Conservation (phyloP, 2,797 vertebrate species). For the Phalloptychus januarius region DNA sequence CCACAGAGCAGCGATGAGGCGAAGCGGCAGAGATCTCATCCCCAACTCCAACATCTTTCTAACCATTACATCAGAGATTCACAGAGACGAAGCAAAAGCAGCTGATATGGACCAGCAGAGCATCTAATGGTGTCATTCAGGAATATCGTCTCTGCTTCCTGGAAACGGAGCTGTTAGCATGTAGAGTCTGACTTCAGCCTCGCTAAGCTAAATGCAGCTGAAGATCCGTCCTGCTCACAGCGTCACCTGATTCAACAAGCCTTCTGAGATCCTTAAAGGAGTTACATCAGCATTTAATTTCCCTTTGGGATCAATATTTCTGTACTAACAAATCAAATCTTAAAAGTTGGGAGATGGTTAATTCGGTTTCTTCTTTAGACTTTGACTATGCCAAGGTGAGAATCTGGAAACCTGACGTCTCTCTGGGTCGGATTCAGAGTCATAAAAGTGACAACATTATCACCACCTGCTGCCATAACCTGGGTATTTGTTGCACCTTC, state of each 20-base stretch:
- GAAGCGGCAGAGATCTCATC: too few relatives aligned
- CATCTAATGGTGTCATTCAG: not conserved
- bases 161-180: not conserved
- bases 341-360: not conserved
- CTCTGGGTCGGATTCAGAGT: not conserved
- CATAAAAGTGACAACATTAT: not conserved
- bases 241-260: not conserved
- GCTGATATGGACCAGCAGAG: not conserved
- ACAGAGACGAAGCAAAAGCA: not conserved
- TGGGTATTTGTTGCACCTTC: not conserved
- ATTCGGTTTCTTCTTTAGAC: not conserved
- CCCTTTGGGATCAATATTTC: not conserved
- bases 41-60: too few relatives aligned
- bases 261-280: not conserved
- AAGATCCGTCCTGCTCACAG: not conserved
- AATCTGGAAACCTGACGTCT: not conserved
- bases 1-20: too few relatives aligned
- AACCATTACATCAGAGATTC: too few relatives aligned
- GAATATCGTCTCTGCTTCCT: not conserved
- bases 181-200: not conserved
- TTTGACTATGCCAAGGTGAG: not conserved
- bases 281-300: not conserved
- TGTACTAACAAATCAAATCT: not conserved
- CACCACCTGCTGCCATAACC: not conserved
- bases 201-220: not conserved